Evolutionary conservation across 1,140 invertebrate genomes (phyloP), one percentile per base, ranked within the genome.

Genomic region (Drosophila kurseongensis): DNA sequence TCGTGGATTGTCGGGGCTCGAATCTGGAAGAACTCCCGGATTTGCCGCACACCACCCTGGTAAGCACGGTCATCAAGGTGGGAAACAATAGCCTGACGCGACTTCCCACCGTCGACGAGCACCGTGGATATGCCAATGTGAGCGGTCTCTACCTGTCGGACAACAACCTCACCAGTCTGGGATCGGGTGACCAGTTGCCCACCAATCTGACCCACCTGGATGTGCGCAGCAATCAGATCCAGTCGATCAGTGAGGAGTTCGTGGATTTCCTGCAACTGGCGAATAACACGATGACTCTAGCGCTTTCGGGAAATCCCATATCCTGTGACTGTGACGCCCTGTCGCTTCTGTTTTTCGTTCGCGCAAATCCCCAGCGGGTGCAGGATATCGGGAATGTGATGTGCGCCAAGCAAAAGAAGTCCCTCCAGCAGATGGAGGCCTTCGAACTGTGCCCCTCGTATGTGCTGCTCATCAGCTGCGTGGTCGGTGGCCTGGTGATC

Each of bases 231-330:
- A 95, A 95, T 84, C 91, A 93, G 55, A 66, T 95, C 0, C 92
- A 75, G 2, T 67, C 62, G 9, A 42, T 95, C 1, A 77, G 90
- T 35, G 58, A 68, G 10, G 78, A 84, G 2, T 80, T 93, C 3
- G 63, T 94, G 0, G 59, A 91, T 4, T 82, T 81, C 8, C 48
- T 95, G 9, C 79, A 79, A 18, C 36, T 74, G 55, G 67, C 36
- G n/a, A 77, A 82, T 13, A 75, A 73, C 12, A 55, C 76, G 0
- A 55, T 83, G n/a, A 92, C 92, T 1, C 41, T 95, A 1, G 92
- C 84, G 2, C 84, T 96, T 0, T 91, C 94, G 27, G 90, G 92
- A 2, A 96, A 96, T 91, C 95, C 94, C 4, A 94, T 95, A 92
- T 42, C 16, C 5, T 96, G 96, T 76, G 93, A 94, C 45, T 97